These are phyloP conservation scores for Tetramorium parvispinum DNA, from an alignment of 1,140 invertebrate genomes.

Conservation along the genomic window DNA sequence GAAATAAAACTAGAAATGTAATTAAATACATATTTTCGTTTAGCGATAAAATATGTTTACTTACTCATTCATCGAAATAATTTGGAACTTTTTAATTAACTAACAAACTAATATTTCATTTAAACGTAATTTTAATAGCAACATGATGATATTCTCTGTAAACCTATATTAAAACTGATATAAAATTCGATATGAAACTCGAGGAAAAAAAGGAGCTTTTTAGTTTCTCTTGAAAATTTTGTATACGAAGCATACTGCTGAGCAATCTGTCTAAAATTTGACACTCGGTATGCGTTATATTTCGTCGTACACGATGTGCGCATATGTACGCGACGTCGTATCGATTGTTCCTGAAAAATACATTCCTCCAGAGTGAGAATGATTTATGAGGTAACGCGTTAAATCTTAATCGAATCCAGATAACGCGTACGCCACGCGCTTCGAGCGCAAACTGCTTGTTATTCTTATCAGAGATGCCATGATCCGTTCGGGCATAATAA, in stretches of 20 bases:
- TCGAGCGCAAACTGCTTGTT: constrained; percentile 1
- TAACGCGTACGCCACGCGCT: constrained; percentile 7
- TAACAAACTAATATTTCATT: background rate
- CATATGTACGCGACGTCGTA: constrained; percentile 1
- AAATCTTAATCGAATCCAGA: constrained; percentile 51
- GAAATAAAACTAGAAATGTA: background rate
- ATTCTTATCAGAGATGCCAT: constrained; percentile 7
- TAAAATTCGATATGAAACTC: background rate
- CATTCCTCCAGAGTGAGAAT: background rate
- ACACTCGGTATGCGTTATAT: background rate
- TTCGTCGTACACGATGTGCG: constrained; percentile 13
- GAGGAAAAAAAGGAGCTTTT: background rate
- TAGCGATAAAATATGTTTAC: background rate
- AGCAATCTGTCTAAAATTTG: constrained; percentile 19
- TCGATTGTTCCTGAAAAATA: constrained; percentile 56
- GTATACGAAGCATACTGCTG: background rate
- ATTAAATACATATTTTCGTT: background rate
- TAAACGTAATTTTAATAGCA: background rate
- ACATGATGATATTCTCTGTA: background rate
- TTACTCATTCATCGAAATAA: background rate
- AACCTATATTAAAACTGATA: background rate
- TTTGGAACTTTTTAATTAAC: background rate
- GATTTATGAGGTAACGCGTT: constrained; percentile 45
- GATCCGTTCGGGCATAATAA: constrained; percentile 2
- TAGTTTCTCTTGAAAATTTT: background rate